Evolutionary conservation across 2,113 vertebrate species (phyloP).

Genomic region (Psephotus haematonotus): DNA sequence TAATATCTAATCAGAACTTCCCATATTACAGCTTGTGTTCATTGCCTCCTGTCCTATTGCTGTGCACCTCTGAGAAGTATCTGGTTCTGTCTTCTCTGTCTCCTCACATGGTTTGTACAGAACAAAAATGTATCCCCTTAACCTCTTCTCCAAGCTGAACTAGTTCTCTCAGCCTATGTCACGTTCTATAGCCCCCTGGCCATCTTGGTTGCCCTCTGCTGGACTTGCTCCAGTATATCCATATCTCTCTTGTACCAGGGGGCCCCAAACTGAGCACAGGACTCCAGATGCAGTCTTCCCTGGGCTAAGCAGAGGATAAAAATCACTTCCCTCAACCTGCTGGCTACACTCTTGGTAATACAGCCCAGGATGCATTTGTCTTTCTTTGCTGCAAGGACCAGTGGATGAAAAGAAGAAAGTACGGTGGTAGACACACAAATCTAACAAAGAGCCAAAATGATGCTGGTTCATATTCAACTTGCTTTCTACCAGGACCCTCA

Average conservation of each 20-base stretch:
- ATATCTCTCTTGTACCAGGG: too few relatives aligned
- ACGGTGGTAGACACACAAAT: not conserved
- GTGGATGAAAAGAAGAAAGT: not conserved
- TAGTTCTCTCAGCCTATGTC: not conserved
- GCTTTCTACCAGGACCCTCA: too few relatives aligned
- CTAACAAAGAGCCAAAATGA: not conserved
- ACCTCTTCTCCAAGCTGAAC: not conserved
- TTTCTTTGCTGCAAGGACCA: not conserved
- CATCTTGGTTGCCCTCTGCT: not conserved
- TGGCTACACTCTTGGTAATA: too few relatives aligned
- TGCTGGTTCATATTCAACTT: not conserved
- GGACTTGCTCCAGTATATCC: not conserved
- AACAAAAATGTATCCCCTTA: not conserved
- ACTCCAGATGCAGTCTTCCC: too few relatives aligned
- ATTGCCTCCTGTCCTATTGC: not conserved
- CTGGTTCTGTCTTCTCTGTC: not conserved
- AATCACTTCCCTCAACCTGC: too few relatives aligned
- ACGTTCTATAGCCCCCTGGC: not conserved
- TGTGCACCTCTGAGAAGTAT: not conserved
- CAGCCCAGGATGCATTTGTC: too few relatives aligned
- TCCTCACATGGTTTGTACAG: not conserved
- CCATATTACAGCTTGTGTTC: not conserved
- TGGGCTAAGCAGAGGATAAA: too few relatives aligned
- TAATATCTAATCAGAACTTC: not conserved
- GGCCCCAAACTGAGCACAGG: too few relatives aligned